Conservation (phyloP, 2,113 vertebrate genomes). For the Hyaena hyaena region DNA sequence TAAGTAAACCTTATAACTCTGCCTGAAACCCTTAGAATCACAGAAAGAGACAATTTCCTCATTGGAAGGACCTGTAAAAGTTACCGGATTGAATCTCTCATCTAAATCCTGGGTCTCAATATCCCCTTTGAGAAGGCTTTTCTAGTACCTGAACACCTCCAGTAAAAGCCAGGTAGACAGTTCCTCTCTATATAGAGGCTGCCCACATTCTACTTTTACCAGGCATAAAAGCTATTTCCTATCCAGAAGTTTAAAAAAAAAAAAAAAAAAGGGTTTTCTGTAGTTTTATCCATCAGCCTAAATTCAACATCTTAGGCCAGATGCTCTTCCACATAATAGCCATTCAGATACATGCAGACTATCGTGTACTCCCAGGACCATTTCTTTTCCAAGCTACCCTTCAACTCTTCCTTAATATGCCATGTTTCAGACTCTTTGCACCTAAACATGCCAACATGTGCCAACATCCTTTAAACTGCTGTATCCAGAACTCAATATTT, state of each 20-base stretch:
- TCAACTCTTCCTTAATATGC: background rate
- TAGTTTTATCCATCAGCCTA: background rate
- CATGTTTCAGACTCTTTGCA: background rate
- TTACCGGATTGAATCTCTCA: background rate
- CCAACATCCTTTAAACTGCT: background rate
- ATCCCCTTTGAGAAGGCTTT: background rate
- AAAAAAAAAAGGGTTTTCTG: background rate
- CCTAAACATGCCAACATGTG: background rate
- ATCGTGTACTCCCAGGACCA: background rate
- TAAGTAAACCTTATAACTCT: background rate
- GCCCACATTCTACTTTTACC: background rate
- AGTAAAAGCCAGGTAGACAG: background rate
- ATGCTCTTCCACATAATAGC: background rate
- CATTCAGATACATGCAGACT: background rate
- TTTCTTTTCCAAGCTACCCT: background rate
- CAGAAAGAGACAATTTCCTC: background rate
- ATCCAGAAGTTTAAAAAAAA: background rate
- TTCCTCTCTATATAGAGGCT: background rate
- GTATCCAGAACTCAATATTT: background rate
- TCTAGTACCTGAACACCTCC: background rate
- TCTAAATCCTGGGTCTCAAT: background rate
- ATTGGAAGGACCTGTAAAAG: background rate
- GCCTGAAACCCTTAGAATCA: background rate
- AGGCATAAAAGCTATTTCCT: background rate
- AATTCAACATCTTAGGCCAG: background rate